These are phyloP conservation scores for Serrognathus titanus DNA, from an alignment of 2,888 invertebrate species.

Conservation along the genomic window DNA sequence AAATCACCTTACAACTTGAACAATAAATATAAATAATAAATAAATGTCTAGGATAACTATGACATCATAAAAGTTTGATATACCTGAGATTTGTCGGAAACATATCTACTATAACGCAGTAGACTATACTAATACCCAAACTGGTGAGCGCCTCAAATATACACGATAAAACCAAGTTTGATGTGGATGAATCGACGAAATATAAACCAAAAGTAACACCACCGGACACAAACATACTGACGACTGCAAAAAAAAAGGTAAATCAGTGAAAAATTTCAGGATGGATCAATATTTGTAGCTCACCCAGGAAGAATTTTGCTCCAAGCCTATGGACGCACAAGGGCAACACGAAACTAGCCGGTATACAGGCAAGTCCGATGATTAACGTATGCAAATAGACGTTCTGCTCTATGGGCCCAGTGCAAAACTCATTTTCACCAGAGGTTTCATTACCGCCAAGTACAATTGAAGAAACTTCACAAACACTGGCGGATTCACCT, in stretches of 20 bases:
- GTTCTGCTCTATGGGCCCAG: slow-evolving; percentile 60
- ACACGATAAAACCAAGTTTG: slow-evolving; percentile 72
- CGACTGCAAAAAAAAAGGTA: slow-evolving; percentile 52
- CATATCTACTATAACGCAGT: slow-evolving; percentile 77
- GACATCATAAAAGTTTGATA: slow-evolving; percentile 17
- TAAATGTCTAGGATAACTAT: too few relatives aligned
- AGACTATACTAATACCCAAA: slow-evolving; percentile 74
- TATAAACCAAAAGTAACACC: slow-evolving; percentile 71
- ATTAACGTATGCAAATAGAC: slow-evolving; percentile 76
- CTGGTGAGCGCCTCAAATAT: slow-evolving; percentile 78
- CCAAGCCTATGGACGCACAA: slow-evolving; percentile 76
- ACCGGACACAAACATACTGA: slow-evolving; percentile 71
- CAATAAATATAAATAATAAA: too few relatives aligned
- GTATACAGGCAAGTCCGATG: slow-evolving; percentile 76
- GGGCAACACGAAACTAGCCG: slow-evolving; percentile 75
- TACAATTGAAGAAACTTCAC: slow-evolving; percentile 70
- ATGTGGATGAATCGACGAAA: slow-evolving; percentile 66
- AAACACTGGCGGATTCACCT: slow-evolving; percentile 67
- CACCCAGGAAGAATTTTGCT: slow-evolving; percentile 78
- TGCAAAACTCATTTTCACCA: slow-evolving; percentile 58
- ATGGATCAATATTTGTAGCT: slow-evolving; percentile 38
- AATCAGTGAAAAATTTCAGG: too few relatives aligned
- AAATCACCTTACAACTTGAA: too few relatives aligned
- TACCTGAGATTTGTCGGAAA: slow-evolving; percentile 81
- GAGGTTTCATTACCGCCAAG: slow-evolving; percentile 44